Evolutionary conservation across 2,888 invertebrate species (phyloP).

Genomic region (Andrena dorsata): DNA sequence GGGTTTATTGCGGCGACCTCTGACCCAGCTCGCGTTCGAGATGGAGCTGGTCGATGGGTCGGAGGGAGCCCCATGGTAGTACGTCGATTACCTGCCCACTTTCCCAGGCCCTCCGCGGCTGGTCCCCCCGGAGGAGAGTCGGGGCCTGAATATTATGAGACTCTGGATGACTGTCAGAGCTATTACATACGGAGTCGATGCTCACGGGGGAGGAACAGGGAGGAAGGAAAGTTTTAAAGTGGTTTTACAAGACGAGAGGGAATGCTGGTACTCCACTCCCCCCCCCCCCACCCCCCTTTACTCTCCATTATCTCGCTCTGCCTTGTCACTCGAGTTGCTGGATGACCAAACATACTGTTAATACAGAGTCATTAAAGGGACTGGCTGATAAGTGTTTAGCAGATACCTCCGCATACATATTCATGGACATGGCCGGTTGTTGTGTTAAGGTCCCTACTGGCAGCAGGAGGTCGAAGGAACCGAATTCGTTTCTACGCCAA

Average conservation of each 20-base stretch:
- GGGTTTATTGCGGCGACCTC: conserved; percentile 68
- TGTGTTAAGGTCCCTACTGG: neutral
- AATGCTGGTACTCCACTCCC: too few relatives aligned
- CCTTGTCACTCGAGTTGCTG: conserved; percentile 10
- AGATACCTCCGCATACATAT: neutral
- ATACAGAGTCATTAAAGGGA: too few relatives aligned
- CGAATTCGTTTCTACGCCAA: conserved; percentile 48
- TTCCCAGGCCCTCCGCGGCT: conserved; percentile 65
- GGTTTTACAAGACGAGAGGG: conserved; percentile 20
- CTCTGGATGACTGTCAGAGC: conserved; percentile 68
- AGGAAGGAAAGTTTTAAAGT: conserved; percentile 25
- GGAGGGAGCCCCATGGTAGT: conserved; percentile 56
- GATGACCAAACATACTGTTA: too few relatives aligned
- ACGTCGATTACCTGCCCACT: conserved; percentile 73
- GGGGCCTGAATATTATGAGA: conserved; percentile 48
- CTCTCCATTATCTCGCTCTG: conserved; percentile 58
- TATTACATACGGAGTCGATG: conserved; percentile 69
- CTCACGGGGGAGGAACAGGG: conserved; percentile 32
- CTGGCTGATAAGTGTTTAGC: too few relatives aligned
- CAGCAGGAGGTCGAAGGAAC: neutral
- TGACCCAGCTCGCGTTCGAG: conserved; percentile 63
- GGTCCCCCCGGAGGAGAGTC: conserved; percentile 24
- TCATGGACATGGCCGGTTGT: neutral
- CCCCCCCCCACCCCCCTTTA: too few relatives aligned
- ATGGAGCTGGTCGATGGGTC: conserved; percentile 53